A percentile compares a stretch with the other conserved stretches of the same genome.
Evolutionary conservation across 2,113 vertebrate species (phyloP).

Genomic region (Cynopterus brachyotis): DNA sequence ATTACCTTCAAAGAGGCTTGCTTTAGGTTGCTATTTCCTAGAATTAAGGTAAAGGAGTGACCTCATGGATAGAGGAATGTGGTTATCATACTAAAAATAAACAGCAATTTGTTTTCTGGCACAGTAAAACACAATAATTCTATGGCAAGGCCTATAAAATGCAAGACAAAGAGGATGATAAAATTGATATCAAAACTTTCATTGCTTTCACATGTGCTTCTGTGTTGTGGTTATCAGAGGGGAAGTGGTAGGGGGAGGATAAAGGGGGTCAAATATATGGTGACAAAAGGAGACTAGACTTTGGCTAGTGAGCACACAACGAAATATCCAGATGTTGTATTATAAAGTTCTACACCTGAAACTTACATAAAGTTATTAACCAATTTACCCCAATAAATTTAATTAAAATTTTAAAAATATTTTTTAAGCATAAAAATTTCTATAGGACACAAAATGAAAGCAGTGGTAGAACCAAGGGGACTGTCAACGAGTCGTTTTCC

Average conservation of each 20-base stretch:
- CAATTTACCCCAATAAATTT: neutral
- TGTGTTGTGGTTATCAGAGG: neutral
- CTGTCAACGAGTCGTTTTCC: neutral
- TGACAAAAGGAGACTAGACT: neutral
- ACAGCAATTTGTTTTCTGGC: neutral
- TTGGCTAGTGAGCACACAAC: neutral
- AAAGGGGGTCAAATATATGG: neutral
- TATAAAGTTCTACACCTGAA: neutral
- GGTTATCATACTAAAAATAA: neutral
- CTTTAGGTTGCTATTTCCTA: constrained; percentile 41
- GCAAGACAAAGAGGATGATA: constrained; percentile 22
- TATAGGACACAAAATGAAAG: neutral
- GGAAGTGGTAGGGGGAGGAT: neutral
- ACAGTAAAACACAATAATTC: neutral
- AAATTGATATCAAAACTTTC: constrained; percentile 55
- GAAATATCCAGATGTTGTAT: neutral
- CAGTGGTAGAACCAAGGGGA: neutral
- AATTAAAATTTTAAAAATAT: neutral
- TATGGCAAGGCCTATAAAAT: constrained; percentile 4
- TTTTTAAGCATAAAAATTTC: neutral
- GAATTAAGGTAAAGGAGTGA: constrained; percentile 61
- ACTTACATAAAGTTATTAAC: neutral
- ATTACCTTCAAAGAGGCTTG: neutral
- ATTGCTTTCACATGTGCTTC: constrained; percentile 20
- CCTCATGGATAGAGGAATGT: neutral